phyloP scores from a whole-genome alignment of 2,113 vertebrate species.

The Eleginops maclovinus region DNA sequence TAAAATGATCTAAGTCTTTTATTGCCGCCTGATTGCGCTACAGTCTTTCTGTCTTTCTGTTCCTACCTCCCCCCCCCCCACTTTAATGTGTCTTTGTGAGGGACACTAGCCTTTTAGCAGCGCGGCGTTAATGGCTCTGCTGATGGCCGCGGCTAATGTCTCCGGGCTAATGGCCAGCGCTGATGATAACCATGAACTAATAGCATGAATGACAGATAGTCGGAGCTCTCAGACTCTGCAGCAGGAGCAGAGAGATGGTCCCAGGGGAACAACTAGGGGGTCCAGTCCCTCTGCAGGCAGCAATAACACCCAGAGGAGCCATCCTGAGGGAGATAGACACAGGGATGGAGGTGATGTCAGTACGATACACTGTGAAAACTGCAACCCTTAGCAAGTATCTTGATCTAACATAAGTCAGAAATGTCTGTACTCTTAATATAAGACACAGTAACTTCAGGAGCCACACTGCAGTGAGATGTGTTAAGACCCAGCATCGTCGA shows the following conservation, averaged over 20 bases:
- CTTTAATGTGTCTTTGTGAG: constrained; percentile 75
- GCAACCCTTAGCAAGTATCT: no score
- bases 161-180: constrained; percentile 73
- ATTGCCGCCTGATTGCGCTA: constrained; percentile 1
- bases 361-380: background rate
- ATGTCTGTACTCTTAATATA: no score
- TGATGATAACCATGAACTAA: constrained; percentile 76
- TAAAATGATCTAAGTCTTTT: constrained; percentile 41
- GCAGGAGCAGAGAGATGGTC: constrained; percentile 64
- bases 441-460: no score
- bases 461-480: no score
- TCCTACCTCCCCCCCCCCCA: constrained; percentile 35
- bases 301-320: constrained; percentile 52
- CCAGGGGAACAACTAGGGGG: constrained; percentile 58
- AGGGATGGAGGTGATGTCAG: constrained; percentile 53
- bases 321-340: constrained; percentile 21
- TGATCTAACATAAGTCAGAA: no score
- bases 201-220: constrained; percentile 73
- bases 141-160: constrained; percentile 78
- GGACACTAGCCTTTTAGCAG: constrained; percentile 73
- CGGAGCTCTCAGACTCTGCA: constrained; percentile 62
- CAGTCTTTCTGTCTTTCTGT: constrained; percentile 14
- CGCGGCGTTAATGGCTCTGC: constrained; percentile 71
- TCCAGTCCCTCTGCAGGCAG: constrained; percentile 39
- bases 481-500: no score